A percentile compares a stretch with the other conserved stretches of the same genome.
phyloP scores from a whole-genome alignment of 1,140 invertebrate species.

The Anastrepha ludens region DNA sequence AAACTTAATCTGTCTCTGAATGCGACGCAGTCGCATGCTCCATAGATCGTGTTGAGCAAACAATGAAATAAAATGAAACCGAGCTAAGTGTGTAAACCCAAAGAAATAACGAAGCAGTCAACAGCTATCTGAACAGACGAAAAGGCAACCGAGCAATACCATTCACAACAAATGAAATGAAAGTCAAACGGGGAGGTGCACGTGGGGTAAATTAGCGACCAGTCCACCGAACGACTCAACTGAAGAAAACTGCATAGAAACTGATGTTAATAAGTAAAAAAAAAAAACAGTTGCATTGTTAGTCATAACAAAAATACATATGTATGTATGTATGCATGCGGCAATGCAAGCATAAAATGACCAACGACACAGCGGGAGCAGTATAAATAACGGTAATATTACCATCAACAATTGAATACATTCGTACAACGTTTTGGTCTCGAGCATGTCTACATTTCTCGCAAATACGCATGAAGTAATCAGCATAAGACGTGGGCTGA shows the following conservation, averaged over 20 bases:
- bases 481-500: neutral
- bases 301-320: slow-evolving; percentile 23
- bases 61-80: slow-evolving; percentile 40
- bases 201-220: neutral
- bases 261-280: neutral
- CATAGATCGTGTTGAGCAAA: slow-evolving; percentile 26
- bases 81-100: slow-evolving; percentile 42
- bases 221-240: neutral
- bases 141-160: neutral
- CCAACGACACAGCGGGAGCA: slow-evolving; percentile 13
- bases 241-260: neutral
- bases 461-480: neutral
- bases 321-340: neutral
- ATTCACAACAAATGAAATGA: slow-evolving; percentile 31
- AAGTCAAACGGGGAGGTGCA: neutral
- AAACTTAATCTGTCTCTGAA: slow-evolving; percentile 40
- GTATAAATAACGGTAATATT: slow-evolving; percentile 47
- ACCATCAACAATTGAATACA: slow-evolving; percentile 16
- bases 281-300: slow-evolving; percentile 29
- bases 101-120: slow-evolving; percentile 15
- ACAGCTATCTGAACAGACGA: slow-evolving; percentile 13
- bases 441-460: neutral
- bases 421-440: neutral
- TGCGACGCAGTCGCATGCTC: neutral
- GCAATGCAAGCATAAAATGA: slow-evolving; percentile 34